phyloP scores from a whole-genome alignment of 2,113 vertebrate species.

The Nansenia antarctica region DNA sequence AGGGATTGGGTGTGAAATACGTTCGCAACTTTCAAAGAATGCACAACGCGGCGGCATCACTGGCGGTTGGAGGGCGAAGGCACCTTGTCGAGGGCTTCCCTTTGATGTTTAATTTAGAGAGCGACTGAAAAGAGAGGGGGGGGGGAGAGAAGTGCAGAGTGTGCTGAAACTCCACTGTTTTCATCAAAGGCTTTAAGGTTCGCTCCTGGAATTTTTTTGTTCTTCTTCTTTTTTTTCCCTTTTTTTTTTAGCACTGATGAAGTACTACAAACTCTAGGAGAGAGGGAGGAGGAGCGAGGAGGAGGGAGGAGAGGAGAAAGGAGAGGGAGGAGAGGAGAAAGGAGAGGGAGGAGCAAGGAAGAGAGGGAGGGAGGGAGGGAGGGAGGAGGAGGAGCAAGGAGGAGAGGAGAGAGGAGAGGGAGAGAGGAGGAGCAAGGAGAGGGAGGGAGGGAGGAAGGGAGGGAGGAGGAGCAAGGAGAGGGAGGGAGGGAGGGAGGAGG shows the following conservation, averaged over 20 bases:
- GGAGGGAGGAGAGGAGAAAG: no score
- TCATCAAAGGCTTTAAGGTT: conserved; percentile 55
- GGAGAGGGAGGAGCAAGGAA: not conserved
- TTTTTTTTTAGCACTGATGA: conserved; percentile 37
- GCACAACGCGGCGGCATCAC: conserved; percentile 42
- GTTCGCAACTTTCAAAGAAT: conserved; percentile 56
- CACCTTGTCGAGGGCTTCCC: conserved; percentile 51
- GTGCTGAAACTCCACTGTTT: conserved; percentile 52
- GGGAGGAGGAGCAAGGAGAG: no score
- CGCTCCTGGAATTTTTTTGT: no score
- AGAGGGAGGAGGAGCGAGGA: no score
- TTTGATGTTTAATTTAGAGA: conserved; percentile 69
- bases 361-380: not conserved
- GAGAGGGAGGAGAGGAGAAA: not conserved
- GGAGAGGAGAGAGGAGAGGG: no score
- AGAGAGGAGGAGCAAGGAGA: no score
- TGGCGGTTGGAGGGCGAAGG: conserved; percentile 37
- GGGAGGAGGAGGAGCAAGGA: no score
- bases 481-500: no score
- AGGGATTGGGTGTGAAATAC: conserved; percentile 55
- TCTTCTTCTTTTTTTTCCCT: conserved; percentile 53
- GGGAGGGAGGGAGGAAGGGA: no score
- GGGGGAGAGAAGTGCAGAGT: conserved; percentile 36
- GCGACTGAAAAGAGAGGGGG: conserved; percentile 20
- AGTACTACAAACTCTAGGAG: conserved; percentile 14